Evolutionary conservation across 1,140 invertebrate genomes (phyloP), one percentile per base, ranked within the genome.

Genomic region (Drosophila sucinea): DNA sequence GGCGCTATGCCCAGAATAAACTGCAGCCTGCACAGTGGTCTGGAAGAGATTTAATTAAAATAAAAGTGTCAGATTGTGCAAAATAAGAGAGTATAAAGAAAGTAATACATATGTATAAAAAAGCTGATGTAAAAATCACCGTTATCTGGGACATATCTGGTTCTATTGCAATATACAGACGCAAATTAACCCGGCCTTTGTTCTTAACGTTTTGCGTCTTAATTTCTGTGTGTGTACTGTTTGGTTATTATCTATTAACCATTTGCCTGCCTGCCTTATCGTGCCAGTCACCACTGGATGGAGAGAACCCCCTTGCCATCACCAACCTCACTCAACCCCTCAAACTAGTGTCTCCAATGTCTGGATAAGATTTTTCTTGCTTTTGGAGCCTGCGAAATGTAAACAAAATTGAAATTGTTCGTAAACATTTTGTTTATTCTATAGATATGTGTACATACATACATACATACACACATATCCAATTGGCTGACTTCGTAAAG

Each of bases 231-330:
- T 77, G 65, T 70, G 58, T 69, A 56, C 63, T 54, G 67, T 44
- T 75, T 47, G 57, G 62, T 69, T 79, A 70, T 87, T 87, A 89
- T 86, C 83, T 83, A 67, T 83, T 77, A 87, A 87, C 41, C 78
- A 69, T 73, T 73, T 60, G n/a, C 23, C 35, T 51, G 44, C 44
- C 44, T 57, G 55, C 56, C 84, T 86, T 87, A 87, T 87, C 84
- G 72, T 73, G 35, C 77, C 77, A 70, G 78, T 80, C 78, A 55
- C 58, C 57, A 51, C 25, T 51, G 44, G 23, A 51, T 7, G 7
- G 23, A 27, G 44, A 51, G 35, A 67, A 60, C 58, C 71, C 79
- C 67, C 47, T 57, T 38, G 3, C 41, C 38, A 5, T 25, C 23
- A n/a, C 8, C 25, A 54, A 7, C 4, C 25, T 11, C 6, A 54